Percentiles rank a stretch among this genome's conserved stretches.
phyloP scores from a whole-genome alignment of 2,113 vertebrate species.

The Bungarus multicinctus region DNA sequence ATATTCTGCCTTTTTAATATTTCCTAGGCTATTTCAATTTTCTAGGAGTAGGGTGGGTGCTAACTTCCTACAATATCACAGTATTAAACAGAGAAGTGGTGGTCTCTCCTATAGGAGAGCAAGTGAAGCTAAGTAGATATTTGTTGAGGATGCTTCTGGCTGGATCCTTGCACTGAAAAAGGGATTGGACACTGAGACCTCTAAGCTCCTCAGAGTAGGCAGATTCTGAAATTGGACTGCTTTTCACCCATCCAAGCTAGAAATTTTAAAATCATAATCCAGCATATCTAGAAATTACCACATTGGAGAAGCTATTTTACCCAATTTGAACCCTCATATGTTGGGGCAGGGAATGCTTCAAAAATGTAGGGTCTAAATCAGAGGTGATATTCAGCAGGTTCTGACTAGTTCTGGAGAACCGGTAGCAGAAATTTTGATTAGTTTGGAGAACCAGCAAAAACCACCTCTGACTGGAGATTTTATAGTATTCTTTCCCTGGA shows the following conservation, averaged over 20 bases:
- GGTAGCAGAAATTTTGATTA: too few relatives aligned
- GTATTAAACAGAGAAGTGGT: background rate
- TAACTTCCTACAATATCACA: background rate
- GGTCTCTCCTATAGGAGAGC: background rate
- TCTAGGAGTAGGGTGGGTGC: too few relatives aligned
- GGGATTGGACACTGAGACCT: background rate
- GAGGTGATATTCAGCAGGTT: too few relatives aligned
- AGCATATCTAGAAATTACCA: background rate
- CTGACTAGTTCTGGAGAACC: too few relatives aligned
- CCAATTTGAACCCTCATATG: background rate
- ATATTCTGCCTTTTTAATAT: too few relatives aligned
- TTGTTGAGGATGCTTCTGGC: background rate
- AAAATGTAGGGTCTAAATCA: background rate
- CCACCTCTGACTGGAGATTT: too few relatives aligned
- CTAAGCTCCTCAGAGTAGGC: background rate
- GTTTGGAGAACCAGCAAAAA: too few relatives aligned
- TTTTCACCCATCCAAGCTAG: background rate
- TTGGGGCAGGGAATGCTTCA: background rate
- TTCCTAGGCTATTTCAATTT: too few relatives aligned
- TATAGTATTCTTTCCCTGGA: too few relatives aligned
- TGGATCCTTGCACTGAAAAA: background rate
- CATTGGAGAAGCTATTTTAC: background rate
- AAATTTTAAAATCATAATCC: background rate
- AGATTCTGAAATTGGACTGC: background rate
- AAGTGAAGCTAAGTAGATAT: background rate